These are phyloP conservation scores for Melikaiella ostensackeni DNA, from an alignment of 2,888 invertebrate genomes.

Conservation along the genomic window DNA sequence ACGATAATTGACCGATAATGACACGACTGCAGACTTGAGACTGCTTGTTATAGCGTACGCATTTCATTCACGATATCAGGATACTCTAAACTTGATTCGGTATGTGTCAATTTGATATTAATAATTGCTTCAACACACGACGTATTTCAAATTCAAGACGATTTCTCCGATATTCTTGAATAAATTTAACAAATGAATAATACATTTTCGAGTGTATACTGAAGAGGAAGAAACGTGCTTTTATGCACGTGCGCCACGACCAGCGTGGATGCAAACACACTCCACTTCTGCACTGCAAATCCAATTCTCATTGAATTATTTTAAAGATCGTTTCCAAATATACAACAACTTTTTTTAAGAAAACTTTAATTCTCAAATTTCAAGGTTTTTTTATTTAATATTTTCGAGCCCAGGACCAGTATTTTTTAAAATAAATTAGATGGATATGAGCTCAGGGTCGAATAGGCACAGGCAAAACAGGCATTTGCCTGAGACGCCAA, in stretches of 20 bases:
- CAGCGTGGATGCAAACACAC: neutral
- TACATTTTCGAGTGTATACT: neutral
- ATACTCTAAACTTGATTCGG: neutral
- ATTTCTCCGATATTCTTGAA: neutral
- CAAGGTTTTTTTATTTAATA: too few relatives aligned
- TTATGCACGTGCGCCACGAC: neutral
- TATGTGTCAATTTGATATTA: neutral
- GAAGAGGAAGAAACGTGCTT: neutral
- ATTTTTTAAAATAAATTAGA: too few relatives aligned
- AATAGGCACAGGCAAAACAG: too few relatives aligned
- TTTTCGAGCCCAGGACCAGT: too few relatives aligned
- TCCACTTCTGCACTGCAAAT: neutral
- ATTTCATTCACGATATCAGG: neutral
- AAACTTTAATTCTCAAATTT: too few relatives aligned
- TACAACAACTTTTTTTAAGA: too few relatives aligned
- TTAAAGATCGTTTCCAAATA: too few relatives aligned
- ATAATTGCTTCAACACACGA: neutral
- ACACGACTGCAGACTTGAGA: conserved; percentile 23
- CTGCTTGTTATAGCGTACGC: neutral
- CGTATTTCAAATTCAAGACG: neutral
- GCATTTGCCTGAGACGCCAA: too few relatives aligned
- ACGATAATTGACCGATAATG: conserved; percentile 42
- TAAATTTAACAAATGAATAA: neutral
- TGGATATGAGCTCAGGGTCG: too few relatives aligned
- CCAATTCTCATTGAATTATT: neutral